phyloP scores from a whole-genome alignment of 2,888 invertebrate genomes.

The Macrophya alboannulata region DNA sequence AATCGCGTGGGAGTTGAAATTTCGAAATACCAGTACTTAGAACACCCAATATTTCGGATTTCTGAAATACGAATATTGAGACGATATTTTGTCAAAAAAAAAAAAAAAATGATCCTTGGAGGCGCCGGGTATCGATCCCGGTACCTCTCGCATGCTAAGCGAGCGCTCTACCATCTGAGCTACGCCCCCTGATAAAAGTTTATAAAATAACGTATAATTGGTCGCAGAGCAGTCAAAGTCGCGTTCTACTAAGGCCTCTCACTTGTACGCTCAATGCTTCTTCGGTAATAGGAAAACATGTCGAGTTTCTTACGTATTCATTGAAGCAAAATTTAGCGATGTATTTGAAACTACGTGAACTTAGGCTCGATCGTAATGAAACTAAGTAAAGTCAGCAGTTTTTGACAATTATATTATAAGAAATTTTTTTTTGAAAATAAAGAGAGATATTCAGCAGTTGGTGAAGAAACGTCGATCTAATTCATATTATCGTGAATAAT shows the following conservation, averaged over 20 bases:
- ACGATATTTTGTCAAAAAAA: not conserved
- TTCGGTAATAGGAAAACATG: constrained; percentile 69
- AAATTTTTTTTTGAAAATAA: not conserved
- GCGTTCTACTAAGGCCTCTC: constrained; percentile 39
- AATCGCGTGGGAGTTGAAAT: not conserved
- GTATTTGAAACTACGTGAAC: not conserved
- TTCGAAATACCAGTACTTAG: no score
- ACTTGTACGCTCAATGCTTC: constrained; percentile 71
- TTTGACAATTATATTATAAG: not conserved
- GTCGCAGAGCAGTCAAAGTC: not conserved
- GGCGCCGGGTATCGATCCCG: constrained; percentile 68
- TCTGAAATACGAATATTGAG: no score
- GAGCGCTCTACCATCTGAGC: constrained; percentile 71
- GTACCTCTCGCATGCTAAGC: constrained; percentile 68
- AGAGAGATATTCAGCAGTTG: not conserved
- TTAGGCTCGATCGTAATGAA: not conserved
- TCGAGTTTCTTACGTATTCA: not conserved
- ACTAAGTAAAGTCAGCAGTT: not conserved
- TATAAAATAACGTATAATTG: not conserved
- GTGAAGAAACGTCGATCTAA: not conserved
- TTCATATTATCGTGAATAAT: not conserved
- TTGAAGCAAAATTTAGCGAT: not conserved
- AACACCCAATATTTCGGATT: no score
- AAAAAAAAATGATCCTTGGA: constrained; percentile 58
- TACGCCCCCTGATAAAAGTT: constrained; percentile 63